Conservation (phyloP, 2,797 vertebrate genomes). For the Lophotriccus pileatus region DNA sequence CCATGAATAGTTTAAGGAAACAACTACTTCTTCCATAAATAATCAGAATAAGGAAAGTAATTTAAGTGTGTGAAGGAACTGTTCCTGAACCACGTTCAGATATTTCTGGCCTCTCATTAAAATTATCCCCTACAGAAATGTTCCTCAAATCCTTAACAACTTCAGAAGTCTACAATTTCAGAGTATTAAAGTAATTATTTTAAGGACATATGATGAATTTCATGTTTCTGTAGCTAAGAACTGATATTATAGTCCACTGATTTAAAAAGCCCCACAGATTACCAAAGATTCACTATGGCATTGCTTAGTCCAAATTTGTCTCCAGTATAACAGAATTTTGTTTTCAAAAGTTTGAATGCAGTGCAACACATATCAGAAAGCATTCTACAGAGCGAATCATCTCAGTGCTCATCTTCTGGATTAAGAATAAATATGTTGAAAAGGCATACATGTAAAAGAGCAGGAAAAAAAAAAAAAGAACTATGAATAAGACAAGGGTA, state of each 20-base stretch:
- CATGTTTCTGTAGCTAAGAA: background rate
- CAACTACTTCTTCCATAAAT: background rate
- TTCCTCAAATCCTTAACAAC: background rate
- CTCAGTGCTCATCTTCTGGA: background rate
- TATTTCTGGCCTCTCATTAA: background rate
- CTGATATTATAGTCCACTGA: background rate
- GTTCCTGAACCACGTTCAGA: background rate
- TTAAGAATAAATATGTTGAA: background rate
- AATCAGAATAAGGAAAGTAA: background rate
- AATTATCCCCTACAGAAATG: background rate
- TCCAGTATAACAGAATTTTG: background rate
- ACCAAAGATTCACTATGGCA: background rate
- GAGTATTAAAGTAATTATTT: background rate
- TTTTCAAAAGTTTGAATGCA: background rate
- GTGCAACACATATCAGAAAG: background rate
- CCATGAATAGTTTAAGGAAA: constrained; percentile 1
- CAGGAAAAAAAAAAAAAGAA: too few relatives aligned
- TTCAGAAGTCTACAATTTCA: background rate
- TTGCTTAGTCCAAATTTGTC: background rate
- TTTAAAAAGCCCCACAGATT: background rate
- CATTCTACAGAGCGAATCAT: background rate
- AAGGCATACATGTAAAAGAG: background rate
- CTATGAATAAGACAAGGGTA: too few relatives aligned
- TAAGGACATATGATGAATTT: background rate
- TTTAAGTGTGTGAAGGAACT: background rate